Evolutionary conservation across 2,888 invertebrate genomes (phyloP).

Genomic region (Blomia tropicalis): DNA sequence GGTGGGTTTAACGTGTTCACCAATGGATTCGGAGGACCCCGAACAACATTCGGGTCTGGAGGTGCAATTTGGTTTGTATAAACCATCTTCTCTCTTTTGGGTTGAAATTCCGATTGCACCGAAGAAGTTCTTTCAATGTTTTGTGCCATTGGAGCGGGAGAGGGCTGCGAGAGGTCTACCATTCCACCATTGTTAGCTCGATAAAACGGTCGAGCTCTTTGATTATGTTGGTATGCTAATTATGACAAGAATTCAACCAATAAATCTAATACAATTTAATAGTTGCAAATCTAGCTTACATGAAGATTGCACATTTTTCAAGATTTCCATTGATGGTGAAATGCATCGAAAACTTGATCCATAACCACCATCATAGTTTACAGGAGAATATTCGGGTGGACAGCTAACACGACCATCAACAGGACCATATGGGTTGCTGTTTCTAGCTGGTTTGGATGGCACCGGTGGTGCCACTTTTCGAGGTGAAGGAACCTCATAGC

Average conservation of each 20-base stretch:
- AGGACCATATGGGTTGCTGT: neutral
- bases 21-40: neutral
- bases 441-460: neutral
- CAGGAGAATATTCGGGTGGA: neutral
- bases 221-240: neutral
- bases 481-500: neutral
- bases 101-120: too few relatives aligned
- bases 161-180: neutral
- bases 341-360: neutral
- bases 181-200: neutral
- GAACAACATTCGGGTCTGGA: too few relatives aligned
- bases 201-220: neutral
- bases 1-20: neutral
- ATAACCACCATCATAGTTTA: neutral
- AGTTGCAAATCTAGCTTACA: too few relatives aligned
- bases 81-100: too few relatives aligned
- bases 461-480: neutral
- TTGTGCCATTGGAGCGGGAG: neutral
- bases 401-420: slow-evolving; percentile 3
- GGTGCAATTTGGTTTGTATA: too few relatives aligned
- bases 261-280: too few relatives aligned
- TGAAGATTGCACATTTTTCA: neutral
- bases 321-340: neutral
- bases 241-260: neutral
- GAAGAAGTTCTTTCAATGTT: neutral